These are phyloP conservation scores for Choloepus didactylus DNA, from an alignment of 2,797 vertebrate species.

Conservation along the genomic window DNA sequence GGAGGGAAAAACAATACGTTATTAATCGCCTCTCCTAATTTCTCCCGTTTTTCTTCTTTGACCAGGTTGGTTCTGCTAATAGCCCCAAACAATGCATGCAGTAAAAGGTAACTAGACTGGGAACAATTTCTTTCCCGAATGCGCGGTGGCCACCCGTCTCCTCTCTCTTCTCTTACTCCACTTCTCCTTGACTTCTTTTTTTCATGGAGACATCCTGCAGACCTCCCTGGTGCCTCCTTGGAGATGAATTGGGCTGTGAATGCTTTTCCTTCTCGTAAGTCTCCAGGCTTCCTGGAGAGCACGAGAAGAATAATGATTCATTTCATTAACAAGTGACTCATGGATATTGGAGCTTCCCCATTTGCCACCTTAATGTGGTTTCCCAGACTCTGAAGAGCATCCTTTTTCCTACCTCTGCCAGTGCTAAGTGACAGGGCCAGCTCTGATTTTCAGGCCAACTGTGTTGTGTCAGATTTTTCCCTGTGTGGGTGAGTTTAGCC, in stretches of 20 bases:
- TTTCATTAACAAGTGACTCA: not conserved
- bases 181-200: not conserved
- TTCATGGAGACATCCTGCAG: not conserved
- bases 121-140: not conserved
- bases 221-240: not conserved
- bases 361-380: not conserved
- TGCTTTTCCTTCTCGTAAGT: not conserved
- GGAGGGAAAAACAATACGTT: not conserved
- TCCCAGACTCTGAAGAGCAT: not conserved
- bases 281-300: not conserved
- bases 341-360: not conserved
- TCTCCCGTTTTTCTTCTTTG: not conserved
- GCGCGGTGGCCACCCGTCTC: rapidly evolving
- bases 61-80: no score
- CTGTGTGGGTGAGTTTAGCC: rapidly evolving
- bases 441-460: not conserved
- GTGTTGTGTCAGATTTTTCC: not conserved
- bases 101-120: not conserved
- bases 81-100: no score
- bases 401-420: not conserved
- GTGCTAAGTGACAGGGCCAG: not conserved
- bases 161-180: not conserved
- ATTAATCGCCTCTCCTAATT: not conserved
- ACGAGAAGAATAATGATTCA: not conserved
- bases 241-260: no score